Evolutionary conservation across 2,797 vertebrate species (phyloP).

Genomic region (Myotis planiceps): DNA sequence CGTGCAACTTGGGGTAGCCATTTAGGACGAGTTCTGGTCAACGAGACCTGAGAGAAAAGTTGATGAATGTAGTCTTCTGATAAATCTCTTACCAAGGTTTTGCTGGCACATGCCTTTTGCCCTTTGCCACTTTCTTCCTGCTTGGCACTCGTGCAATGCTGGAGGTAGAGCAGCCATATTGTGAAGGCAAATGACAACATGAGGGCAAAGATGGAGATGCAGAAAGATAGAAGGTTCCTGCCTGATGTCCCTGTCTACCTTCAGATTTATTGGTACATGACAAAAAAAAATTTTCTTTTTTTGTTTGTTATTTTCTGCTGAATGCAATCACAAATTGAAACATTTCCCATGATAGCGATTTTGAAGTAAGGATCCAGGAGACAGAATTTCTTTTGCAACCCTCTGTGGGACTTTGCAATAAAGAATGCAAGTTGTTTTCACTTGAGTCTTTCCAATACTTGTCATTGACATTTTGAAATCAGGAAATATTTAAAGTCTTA

Average conservation of each 20-base stretch:
- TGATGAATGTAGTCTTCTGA: background rate
- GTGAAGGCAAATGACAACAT: constrained; percentile 38
- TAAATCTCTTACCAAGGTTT: background rate
- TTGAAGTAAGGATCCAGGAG: constrained; percentile 33
- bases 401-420: background rate
- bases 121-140: background rate
- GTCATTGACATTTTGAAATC: constrained; percentile 47
- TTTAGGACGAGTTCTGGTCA: background rate
- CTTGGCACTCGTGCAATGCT: background rate
- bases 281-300: background rate
- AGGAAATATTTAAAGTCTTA: constrained; percentile 51
- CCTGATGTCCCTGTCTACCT: background rate
- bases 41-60: background rate
- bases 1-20: background rate
- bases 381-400: constrained; percentile 43
- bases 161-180: background rate
- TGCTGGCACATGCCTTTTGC: background rate
- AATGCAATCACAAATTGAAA: background rate
- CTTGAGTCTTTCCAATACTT: background rate
- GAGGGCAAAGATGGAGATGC: background rate
- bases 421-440: constrained; percentile 20
- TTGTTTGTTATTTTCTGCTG: constrained; percentile 5
- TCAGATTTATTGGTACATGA: background rate
- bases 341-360: background rate
- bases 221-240: background rate